Percentiles rank a stretch among this genome's conserved stretches.
These are phyloP conservation scores for Trissolcus japonicus DNA, from an alignment of 2,888 invertebrate species.

Conservation along the genomic window DNA sequence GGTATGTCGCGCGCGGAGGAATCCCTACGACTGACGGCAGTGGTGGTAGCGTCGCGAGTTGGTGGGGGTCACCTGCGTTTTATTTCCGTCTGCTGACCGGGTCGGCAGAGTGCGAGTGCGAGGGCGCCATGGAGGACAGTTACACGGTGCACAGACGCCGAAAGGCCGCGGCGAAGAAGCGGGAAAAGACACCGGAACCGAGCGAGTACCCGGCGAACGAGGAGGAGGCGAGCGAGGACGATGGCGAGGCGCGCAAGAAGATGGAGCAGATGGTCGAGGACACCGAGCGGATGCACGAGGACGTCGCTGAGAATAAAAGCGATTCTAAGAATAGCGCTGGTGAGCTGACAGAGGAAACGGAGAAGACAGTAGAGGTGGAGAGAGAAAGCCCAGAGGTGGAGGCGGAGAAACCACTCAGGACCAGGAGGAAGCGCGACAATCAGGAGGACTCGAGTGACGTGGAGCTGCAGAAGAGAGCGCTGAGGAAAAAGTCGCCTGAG, in stretches of 20 bases:
- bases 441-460: slow-evolving; percentile 67
- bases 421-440: slow-evolving; percentile 60
- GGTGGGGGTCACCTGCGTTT: slow-evolving; percentile 70
- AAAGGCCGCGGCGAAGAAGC: slow-evolving; percentile 68
- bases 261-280: slow-evolving; percentile 73
- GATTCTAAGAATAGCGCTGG: slow-evolving; percentile 44
- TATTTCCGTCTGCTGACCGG: slow-evolving; percentile 69
- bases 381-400: slow-evolving; percentile 28
- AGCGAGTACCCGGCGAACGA: slow-evolving; percentile 17
- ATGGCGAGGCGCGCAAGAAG: slow-evolving; percentile 65
- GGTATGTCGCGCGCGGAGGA: slow-evolving; percentile 60
- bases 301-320: slow-evolving; percentile 9
- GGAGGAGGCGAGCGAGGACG: slow-evolving; percentile 63
- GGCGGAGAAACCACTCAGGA: slow-evolving; percentile 38
- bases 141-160: slow-evolving; percentile 73
- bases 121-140: slow-evolving; percentile 71
- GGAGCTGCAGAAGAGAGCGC: slow-evolving; percentile 52
- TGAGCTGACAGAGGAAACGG: slow-evolving; percentile 20
- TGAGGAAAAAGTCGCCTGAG: slow-evolving; percentile 64
- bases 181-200: slow-evolving; percentile 72
- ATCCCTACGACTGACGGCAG: slow-evolving; percentile 23
- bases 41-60: slow-evolving; percentile 37
- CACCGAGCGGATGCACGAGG: slow-evolving; percentile 64
- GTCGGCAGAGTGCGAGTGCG: slow-evolving; percentile 48
- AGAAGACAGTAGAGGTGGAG: slow-evolving; percentile 23